Percentiles rank a stretch among this genome's conserved stretches.
Evolutionary conservation across 2,888 invertebrate species (phyloP).

Genomic region (Amphipoea lucens): DNA sequence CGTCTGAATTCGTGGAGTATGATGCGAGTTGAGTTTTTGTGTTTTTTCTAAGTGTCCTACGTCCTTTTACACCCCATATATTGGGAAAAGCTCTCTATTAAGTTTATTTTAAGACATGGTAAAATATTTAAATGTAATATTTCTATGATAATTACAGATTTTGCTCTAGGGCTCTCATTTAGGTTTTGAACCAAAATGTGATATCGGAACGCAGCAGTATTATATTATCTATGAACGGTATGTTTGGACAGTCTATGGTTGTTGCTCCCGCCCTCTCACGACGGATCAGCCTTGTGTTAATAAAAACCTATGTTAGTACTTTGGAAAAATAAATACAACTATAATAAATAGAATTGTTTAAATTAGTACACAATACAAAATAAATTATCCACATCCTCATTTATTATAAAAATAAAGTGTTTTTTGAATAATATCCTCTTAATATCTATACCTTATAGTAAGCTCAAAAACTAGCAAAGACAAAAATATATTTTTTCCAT

Average conservation of each 20-base stretch:
- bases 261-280: too few relatives aligned
- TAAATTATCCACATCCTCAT: neutral
- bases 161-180: neutral
- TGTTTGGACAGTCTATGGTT: too few relatives aligned
- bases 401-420: too few relatives aligned
- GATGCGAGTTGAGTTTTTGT: constrained; percentile 1
- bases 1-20: constrained; percentile 16
- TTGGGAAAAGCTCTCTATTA: neutral
- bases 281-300: too few relatives aligned
- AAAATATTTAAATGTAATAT: neutral
- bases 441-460: too few relatives aligned
- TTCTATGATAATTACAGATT: neutral
- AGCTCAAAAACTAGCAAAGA: neutral
- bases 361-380: neutral
- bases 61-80: neutral
- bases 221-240: too few relatives aligned
- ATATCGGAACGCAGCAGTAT: too few relatives aligned
- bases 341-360: too few relatives aligned
- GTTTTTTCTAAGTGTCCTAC: neutral
- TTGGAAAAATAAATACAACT: too few relatives aligned
- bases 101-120: neutral
- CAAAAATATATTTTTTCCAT: neutral
- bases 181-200: neutral
- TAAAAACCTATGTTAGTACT: too few relatives aligned
- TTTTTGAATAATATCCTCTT: too few relatives aligned